Evolutionary conservation across 2,888 invertebrate genomes (phyloP).

Genomic region (Oscheius sp.): DNA sequence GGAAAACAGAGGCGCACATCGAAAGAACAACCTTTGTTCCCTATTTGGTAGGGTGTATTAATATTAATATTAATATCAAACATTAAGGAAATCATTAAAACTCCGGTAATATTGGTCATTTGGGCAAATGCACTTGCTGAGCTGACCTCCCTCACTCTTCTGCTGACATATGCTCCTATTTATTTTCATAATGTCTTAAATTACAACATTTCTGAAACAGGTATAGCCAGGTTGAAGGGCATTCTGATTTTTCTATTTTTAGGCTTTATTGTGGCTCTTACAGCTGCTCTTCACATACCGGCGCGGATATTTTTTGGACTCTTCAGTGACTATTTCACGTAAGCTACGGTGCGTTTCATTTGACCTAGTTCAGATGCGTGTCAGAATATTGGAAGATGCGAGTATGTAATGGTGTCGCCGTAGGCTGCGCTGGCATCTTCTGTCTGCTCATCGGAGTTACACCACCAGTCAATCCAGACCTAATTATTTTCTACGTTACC

Average conservation of each 20-base stretch:
- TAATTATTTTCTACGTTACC: constrained; percentile 21
- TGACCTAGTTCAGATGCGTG: constrained; percentile 19
- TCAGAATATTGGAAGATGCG: constrained; percentile 58
- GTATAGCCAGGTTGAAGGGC: too few species aligned
- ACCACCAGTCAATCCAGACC: neutral
- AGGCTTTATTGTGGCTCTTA: constrained; percentile 44
- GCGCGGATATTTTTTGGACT: constrained; percentile 61
- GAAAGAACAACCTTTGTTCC: constrained; percentile 65
- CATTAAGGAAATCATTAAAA: constrained; percentile 61
- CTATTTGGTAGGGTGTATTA: constrained; percentile 48
- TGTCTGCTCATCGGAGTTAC: constrained; percentile 42
- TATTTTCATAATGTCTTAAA: constrained; percentile 64
- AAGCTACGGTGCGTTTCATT: neutral
- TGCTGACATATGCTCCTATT: constrained; percentile 67
- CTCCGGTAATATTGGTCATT: constrained; percentile 58
- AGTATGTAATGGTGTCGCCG: constrained; percentile 63
- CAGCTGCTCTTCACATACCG: constrained; percentile 53
- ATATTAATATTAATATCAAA: neutral
- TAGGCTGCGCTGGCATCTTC: constrained; percentile 57
- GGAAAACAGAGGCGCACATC: constrained; percentile 66
- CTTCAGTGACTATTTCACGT: constrained; percentile 44
- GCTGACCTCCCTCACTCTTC: constrained; percentile 63
- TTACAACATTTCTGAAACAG: constrained; percentile 57
- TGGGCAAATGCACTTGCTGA: constrained; percentile 69
- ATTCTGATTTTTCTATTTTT: neutral